Base-by-base conservation (phyloP, 1,140 invertebrate genomes). In the Nixonia krombeini region DNA sequence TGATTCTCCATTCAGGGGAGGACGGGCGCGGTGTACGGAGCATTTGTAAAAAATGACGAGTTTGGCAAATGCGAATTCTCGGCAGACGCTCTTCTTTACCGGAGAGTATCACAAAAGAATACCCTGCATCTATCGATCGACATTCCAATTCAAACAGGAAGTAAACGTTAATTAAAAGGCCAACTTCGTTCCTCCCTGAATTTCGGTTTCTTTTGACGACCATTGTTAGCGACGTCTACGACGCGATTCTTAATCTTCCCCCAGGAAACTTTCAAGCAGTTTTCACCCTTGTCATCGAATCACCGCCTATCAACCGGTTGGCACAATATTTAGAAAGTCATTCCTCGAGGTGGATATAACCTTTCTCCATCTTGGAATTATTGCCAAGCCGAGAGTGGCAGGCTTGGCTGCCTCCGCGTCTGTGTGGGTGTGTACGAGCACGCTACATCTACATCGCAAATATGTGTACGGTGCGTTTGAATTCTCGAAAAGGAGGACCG, bases 291-390 rank as follows among this genome's bases (percentile, higher is more conserved):
- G 65, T 68, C 72, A 65, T 65, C 59, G 59, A 65, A 67, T 62
- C 56, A 37, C 58, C 42, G 66, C 49, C 63, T 64, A 65, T 58
- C 70, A 74, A 72, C 68, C 66, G 42, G 55, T 66, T 70, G 69
- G 56, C 72, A 76, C 73, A 74, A 78, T 76, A 78, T 79, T 78
- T 71, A 68, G 72, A 80, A 80, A 79, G 73, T 74, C 73, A 62
- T 66, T 71, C 65, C 15, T 50, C 45, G 45, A 66, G 52, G 57
- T 59, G 47, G 57, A 70, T 70, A 65, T 68, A 66, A 55, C 52
- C 49, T 45, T 23, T 42, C 56, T 51, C 28, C 62, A 59, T 52
- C 29, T 33, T 15, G 26, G 44, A 80, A 79, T 79, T 79, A 81
- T 80, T 77, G 72, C 75, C 50, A 46, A 73, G 69, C 53, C 72